Conservation (phyloP, 2,888 invertebrate species). For the Phytoseiulus persimilis region DNA sequence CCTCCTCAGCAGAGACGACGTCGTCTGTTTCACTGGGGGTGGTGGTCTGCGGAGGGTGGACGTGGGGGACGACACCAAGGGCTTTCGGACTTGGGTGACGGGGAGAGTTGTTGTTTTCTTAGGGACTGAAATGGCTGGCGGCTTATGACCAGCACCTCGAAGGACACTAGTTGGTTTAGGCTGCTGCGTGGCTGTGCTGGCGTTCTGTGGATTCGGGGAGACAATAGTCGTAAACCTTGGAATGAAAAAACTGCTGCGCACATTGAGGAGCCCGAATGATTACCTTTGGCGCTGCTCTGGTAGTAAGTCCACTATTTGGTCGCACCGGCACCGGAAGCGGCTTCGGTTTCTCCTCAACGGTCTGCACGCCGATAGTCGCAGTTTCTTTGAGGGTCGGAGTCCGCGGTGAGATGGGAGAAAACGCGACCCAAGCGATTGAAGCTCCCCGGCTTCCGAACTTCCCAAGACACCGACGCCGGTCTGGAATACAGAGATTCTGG, state of each 20-base stretch:
- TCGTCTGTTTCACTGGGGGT: conserved; percentile 27
- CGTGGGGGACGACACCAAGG: neutral
- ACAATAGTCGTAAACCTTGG: too few species aligned
- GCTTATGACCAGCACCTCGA: conserved; percentile 12
- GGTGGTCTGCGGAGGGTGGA: conserved; percentile 17
- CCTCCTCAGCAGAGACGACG: conserved; percentile 40
- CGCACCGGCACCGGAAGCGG: neutral
- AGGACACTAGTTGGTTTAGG: neutral
- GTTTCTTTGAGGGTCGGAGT: conserved; percentile 36
- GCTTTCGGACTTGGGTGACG: conserved; percentile 14
- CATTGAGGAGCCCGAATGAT: neutral
- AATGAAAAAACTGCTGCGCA: too few species aligned
- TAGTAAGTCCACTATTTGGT: neutral
- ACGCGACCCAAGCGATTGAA: conserved; percentile 72
- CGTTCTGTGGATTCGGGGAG: neutral
- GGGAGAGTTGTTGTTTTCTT: neutral
- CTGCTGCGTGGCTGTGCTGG: neutral
- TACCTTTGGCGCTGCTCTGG: neutral
- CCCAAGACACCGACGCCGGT: conserved; percentile 87
- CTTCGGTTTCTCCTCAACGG: neutral
- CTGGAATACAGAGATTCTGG: conserved; percentile 47
- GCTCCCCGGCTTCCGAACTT: conserved; percentile 79
- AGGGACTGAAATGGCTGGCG: neutral
- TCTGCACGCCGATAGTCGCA: conserved; percentile 13
- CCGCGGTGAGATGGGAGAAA: conserved; percentile 69